A percentile compares a stretch with the other conserved stretches of the same genome.
Conservation (phyloP, 2,797 vertebrate species). For the Hydrocynus forskahlii region DNA sequence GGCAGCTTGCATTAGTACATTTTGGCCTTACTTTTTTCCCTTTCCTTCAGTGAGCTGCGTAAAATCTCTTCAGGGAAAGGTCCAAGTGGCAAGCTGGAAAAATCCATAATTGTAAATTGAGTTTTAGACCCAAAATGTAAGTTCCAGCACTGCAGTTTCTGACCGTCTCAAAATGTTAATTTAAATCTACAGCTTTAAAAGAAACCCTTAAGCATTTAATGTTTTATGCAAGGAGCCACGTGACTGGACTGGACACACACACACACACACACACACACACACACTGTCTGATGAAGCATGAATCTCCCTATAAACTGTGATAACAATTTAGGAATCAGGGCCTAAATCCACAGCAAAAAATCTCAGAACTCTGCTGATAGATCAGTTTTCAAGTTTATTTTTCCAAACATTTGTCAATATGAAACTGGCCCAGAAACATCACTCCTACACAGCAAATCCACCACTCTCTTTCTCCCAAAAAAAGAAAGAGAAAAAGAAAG, state of each 20-base stretch:
- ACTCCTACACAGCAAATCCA: neutral
- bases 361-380: neutral
- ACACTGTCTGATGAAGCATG: neutral
- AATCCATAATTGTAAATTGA: too few relatives aligned
- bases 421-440: neutral
- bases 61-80: too few relatives aligned
- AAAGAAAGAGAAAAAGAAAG: neutral
- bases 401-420: neutral
- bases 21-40: too few relatives aligned
- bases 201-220: too few relatives aligned
- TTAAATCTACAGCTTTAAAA: too few relatives aligned
- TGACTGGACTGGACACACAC: neutral
- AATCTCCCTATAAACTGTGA: neutral
- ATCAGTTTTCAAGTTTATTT: neutral
- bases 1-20: too few relatives aligned
- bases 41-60: too few relatives aligned
- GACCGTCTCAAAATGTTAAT: too few relatives aligned
- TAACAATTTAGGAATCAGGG: neutral
- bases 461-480: neutral
- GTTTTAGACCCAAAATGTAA: too few relatives aligned
- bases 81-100: too few relatives aligned
- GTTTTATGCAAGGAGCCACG: too few relatives aligned
- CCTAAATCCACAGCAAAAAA: neutral
- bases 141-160: too few relatives aligned
- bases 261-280: slow-evolving; percentile 7